Percentiles rank a stretch among this genome's conserved stretches.
phyloP scores from a whole-genome alignment of 2,888 invertebrate genomes.

The Ochropacha duplaris region DNA sequence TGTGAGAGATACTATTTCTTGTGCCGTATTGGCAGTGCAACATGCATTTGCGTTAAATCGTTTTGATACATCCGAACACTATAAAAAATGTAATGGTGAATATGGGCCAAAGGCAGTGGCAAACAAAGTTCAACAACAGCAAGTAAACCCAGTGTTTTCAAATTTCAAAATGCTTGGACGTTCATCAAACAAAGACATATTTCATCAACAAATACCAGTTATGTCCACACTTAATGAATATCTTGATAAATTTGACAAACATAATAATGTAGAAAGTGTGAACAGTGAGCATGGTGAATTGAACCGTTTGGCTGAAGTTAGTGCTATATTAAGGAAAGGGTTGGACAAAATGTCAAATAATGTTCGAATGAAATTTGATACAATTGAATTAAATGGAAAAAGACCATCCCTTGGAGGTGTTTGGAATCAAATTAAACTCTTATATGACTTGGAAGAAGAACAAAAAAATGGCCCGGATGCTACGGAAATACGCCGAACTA shows the following conservation, averaged over 20 bases:
- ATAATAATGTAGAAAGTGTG: slow-evolving; percentile 32
- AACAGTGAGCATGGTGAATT: slow-evolving; percentile 46
- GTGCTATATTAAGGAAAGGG: slow-evolving; percentile 46
- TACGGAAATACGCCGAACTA: slow-evolving; percentile 44
- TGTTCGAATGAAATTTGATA: slow-evolving; percentile 36
- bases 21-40: slow-evolving; percentile 64
- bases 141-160: not conserved
- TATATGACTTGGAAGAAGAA: slow-evolving; percentile 46
- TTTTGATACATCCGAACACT: slow-evolving; percentile 20
- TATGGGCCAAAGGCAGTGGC: not conserved
- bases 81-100: slow-evolving; percentile 1
- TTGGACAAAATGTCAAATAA: slow-evolving; percentile 50
- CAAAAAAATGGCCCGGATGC: slow-evolving; percentile 43
- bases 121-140: not conserved
- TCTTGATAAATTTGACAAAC: slow-evolving; percentile 25
- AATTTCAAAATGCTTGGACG: not conserved
- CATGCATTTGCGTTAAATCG: slow-evolving; percentile 41
- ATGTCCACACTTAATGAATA: slow-evolving; percentile 26
- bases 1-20: slow-evolving; percentile 62
- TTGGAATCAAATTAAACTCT: slow-evolving; percentile 45
- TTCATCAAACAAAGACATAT: too few species aligned
- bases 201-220: not conserved
- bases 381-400: slow-evolving; percentile 24
- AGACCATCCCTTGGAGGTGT: slow-evolving; percentile 43
- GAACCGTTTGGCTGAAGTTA: slow-evolving; percentile 47